These are phyloP conservation scores for Myotis vivesi DNA, from an alignment of 2,797 vertebrate genomes.

Conservation along the genomic window DNA sequence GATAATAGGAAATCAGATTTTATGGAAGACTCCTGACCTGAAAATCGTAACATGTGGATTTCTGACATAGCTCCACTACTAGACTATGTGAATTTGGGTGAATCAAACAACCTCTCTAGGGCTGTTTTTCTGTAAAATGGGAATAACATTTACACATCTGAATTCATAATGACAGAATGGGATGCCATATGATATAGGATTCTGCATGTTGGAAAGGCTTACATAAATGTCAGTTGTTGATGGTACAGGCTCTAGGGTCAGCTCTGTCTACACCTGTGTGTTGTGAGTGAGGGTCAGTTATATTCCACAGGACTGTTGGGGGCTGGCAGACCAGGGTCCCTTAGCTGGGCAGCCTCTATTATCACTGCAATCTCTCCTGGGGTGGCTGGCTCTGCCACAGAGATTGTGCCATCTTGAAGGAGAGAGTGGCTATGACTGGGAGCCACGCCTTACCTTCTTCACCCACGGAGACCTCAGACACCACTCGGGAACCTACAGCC, in stretches of 20 bases:
- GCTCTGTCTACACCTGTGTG: background rate
- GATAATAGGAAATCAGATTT: background rate
- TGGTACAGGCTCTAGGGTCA: background rate
- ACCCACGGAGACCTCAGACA: too few species aligned
- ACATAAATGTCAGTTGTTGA: background rate
- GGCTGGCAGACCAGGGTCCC: too few species aligned
- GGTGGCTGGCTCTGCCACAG: too few species aligned
- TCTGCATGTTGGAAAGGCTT: background rate
- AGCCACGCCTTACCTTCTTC: too few species aligned
- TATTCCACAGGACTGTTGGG: too few species aligned
- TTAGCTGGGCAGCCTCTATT: too few species aligned
- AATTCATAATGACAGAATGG: background rate
- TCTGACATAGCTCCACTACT: background rate
- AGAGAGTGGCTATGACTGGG: too few species aligned
- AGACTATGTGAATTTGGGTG: background rate
- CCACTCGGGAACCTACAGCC: too few species aligned
- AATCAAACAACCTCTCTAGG: background rate
- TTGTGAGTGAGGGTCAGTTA: too few species aligned
- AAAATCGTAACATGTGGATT: background rate
- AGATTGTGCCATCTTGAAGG: too few species aligned
- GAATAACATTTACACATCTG: background rate
- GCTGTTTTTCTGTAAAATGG: slow-evolving; percentile 41
- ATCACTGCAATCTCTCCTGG: too few species aligned
- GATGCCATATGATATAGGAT: background rate
- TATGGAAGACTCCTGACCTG: background rate